Base-by-base conservation (phyloP, 1,140 invertebrate genomes). In the Sycophila sp. region DNA sequence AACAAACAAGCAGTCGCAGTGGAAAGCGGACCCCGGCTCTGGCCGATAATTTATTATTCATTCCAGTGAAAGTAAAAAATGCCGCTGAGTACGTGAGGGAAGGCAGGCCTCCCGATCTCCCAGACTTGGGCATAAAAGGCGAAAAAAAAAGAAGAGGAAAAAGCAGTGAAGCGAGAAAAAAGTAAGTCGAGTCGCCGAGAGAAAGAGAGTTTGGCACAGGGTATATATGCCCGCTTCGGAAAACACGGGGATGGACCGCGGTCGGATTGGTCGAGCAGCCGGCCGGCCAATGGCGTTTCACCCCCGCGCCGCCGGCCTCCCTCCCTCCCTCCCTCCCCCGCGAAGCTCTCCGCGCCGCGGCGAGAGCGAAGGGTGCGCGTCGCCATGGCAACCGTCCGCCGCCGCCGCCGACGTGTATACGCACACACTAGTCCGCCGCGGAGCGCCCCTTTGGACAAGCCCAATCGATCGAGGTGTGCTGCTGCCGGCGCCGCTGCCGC, bases 381-480 rank as follows among this genome's bases (percentile, higher is more conserved):
- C 76, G 73, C 80, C 78, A 86, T 84, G 78, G 81, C 76, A 84
- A 85, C 85, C 74, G 68, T 22, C 32, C 42, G 32, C 32, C 68
- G 68, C 36, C 26, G 28, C 30, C 26, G 36, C 53, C 53, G 30
- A 65, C 36, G 26, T 65, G 55, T 59, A 71, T 69, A 73, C 58
- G 69, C 79, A 78, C 75, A 66, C 56, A 69, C 30, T 38, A 47
- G 19, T 59, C 26, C 38, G 53, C n/a, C 11, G 73, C 63, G 65
- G 79, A 78, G 76, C 78, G 81, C 81, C 80, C 80, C 81, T 80
- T 81, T 83, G 83, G 83, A 83, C 85, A 84, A 86, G 83, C 85
- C 85, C 85, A 86, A 86, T 86, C 85, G 85, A 86, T 86, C 85
- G 85, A 86, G 85, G 85, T 86, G 79, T 82, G 58, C 62, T 82